These are phyloP conservation scores for Autographa gamma DNA, from an alignment of 2,888 invertebrate species.

Conservation along the genomic window DNA sequence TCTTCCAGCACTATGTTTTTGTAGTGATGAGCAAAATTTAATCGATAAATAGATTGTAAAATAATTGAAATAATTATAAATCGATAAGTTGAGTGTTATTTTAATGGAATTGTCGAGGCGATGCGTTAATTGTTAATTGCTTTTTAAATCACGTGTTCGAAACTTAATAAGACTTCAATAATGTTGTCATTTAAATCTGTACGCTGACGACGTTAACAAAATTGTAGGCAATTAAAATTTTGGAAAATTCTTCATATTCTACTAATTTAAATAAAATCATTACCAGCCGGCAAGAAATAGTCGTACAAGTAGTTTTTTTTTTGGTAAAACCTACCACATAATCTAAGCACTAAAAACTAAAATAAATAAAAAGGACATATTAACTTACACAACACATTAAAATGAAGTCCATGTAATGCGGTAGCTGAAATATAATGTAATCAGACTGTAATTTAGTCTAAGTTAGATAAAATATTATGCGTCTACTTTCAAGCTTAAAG, in stretches of 20 bases:
- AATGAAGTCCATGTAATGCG: too few species aligned
- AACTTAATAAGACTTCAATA: background rate
- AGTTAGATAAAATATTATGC: background rate
- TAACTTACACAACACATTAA: too few species aligned
- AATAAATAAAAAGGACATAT: too few species aligned
- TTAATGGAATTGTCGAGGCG: background rate
- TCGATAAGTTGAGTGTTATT: background rate
- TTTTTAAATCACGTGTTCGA: background rate
- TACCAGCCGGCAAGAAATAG: too few species aligned
- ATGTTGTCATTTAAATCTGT: background rate
- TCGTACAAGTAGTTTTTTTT: too few species aligned
- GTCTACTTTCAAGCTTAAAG: background rate
- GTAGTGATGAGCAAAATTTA: slow-evolving; percentile 36
- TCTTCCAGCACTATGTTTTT: slow-evolving; percentile 42
- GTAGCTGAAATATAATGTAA: background rate
- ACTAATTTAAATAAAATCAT: too few species aligned
- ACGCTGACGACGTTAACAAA: too few species aligned
- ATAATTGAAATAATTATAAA: slow-evolving; percentile 3
- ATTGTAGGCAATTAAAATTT: too few species aligned
- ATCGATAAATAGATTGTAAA: slow-evolving; percentile 20
- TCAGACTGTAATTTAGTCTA: background rate
- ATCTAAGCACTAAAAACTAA: too few species aligned
- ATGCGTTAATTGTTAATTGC: slow-evolving; percentile 3
- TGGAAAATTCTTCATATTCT: too few species aligned
- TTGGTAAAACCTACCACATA: too few species aligned